A percentile compares a stretch with the other conserved stretches of the same genome.
These are phyloP conservation scores for Coranthus polyacanthus DNA, from an alignment of 2,797 vertebrate genomes.

Conservation along the genomic window DNA sequence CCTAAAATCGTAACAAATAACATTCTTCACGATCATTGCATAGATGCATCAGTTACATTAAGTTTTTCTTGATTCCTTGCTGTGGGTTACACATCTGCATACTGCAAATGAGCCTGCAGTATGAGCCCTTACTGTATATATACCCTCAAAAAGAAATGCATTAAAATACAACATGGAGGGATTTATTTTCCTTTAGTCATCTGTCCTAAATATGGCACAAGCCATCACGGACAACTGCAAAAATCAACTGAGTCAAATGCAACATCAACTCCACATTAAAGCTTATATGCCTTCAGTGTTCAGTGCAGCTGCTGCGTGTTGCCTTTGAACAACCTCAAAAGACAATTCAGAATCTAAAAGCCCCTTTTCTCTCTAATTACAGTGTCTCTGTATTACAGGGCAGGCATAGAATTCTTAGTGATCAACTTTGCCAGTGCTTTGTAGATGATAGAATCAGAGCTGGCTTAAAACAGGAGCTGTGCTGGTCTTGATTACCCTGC, in stretches of 20 bases:
- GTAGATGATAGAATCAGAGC: constrained; percentile 57
- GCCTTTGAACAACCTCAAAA: constrained; percentile 82
- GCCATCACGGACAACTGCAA: constrained; percentile 9
- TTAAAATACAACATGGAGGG: constrained; percentile 1
- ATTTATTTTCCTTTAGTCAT: constrained; percentile 27
- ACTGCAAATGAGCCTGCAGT: too few species aligned
- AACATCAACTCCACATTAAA: constrained; percentile 49
- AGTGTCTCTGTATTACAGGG: constrained; percentile 77
- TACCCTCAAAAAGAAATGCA: neutral
- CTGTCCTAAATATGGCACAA: constrained; percentile 11
- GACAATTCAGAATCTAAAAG: constrained; percentile 81
- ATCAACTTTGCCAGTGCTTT: constrained; percentile 69
- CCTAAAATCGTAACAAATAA: neutral
- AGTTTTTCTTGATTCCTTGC: neutral
- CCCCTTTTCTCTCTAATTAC: constrained; percentile 80
- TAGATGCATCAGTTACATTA: neutral
- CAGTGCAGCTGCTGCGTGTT: constrained; percentile 65
- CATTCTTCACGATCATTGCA: neutral
- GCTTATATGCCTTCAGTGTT: constrained; percentile 40
- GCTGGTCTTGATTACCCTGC: constrained; percentile 58
- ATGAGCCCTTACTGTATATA: neutral
- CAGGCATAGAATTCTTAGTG: constrained; percentile 63
- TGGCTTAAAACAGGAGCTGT: constrained; percentile 59
- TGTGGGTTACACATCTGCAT: neutral
- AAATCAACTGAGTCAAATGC: neutral